These are phyloP conservation scores for Mus spicilegus DNA, from an alignment of 2,113 vertebrate genomes.

Conservation along the genomic window DNA sequence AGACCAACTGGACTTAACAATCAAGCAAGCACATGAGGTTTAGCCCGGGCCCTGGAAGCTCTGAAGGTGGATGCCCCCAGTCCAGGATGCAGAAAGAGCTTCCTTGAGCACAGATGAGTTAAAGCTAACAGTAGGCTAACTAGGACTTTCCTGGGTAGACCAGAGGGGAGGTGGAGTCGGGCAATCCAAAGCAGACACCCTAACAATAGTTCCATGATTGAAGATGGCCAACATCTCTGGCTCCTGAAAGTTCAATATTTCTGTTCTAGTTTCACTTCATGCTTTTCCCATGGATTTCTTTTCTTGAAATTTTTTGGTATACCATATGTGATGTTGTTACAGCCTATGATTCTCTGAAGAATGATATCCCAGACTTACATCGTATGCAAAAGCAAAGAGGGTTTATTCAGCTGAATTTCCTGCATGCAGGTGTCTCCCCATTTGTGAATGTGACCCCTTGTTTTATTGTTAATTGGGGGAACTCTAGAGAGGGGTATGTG, in stretches of 20 bases:
- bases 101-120: background rate
- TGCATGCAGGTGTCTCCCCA: no score
- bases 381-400: no score
- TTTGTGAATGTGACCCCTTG: no score
- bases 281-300: background rate
- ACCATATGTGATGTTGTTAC: no score
- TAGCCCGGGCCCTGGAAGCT: background rate
- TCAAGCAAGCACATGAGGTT: background rate
- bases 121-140: background rate
- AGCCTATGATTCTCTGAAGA: no score
- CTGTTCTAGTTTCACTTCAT: background rate
- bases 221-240: background rate
- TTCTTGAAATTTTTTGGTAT: background rate
- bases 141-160: background rate
- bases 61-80: background rate
- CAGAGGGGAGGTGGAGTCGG: no score
- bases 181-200: background rate
- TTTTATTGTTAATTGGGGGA: no score
- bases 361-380: no score
- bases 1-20: background rate
- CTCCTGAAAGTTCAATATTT: background rate
- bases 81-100: background rate
- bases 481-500: no score
- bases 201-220: background rate
- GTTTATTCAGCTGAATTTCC: no score